Evolutionary conservation across 1,140 invertebrate genomes (phyloP).

Genomic region (Papilio machaon): DNA sequence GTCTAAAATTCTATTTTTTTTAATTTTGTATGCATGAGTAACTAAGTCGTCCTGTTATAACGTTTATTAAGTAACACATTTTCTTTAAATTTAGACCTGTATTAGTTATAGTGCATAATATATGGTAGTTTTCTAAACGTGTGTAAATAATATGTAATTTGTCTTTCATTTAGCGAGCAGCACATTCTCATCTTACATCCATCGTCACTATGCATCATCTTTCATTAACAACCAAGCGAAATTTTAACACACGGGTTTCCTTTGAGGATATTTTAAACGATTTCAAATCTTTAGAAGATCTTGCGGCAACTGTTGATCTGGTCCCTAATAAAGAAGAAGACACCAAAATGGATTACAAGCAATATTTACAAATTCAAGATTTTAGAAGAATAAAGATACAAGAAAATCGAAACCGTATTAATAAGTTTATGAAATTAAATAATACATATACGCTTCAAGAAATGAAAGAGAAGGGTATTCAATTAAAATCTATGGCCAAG

Average conservation of each 20-base stretch:
- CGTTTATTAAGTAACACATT: too few species aligned
- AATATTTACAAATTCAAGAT: slow-evolving; percentile 61
- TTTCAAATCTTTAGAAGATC: slow-evolving; percentile 64
- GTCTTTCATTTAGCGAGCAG: slow-evolving; percentile 63
- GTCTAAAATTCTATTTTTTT: too few species aligned
- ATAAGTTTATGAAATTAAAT: slow-evolving; percentile 57
- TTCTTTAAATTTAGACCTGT: too few species aligned
- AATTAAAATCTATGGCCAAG: slow-evolving; percentile 48
- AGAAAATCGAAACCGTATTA: slow-evolving; percentile 46
- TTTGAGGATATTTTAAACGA: slow-evolving; percentile 64
- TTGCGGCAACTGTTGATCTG: slow-evolving; percentile 41
- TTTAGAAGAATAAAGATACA: slow-evolving; percentile 62
- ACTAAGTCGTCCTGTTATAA: too few species aligned
- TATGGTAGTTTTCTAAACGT: slow-evolving; percentile 31
- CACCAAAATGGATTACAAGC: slow-evolving; percentile 39
- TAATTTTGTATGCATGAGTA: too few species aligned
- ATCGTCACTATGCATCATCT: slow-evolving; percentile 37
- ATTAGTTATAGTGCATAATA: too few species aligned
- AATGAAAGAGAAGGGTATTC: slow-evolving; percentile 58
- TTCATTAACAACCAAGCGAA: slow-evolving; percentile 47
- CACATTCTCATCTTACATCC: slow-evolving; percentile 56
- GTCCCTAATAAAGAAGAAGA: slow-evolving; percentile 34
- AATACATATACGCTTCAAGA: slow-evolving; percentile 62
- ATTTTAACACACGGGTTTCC: slow-evolving; percentile 46
- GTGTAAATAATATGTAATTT: slow-evolving; percentile 41